phyloP scores from a whole-genome alignment of 2,113 vertebrate species.

The Ursus arctos region DNA sequence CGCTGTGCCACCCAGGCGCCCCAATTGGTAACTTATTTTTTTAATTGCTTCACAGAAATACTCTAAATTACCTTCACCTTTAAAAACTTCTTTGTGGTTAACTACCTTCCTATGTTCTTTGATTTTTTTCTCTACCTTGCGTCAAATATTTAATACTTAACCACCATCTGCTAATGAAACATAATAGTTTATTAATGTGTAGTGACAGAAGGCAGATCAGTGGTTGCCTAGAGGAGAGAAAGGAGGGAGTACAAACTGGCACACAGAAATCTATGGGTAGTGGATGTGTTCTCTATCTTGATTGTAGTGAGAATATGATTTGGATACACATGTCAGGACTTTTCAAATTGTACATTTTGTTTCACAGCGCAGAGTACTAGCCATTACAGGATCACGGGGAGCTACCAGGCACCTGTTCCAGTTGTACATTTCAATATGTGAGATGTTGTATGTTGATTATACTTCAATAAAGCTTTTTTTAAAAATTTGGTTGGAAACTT shows the following conservation, averaged over 20 bases:
- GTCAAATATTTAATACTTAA: slow-evolving; percentile 21
- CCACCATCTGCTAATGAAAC: slow-evolving; percentile 1
- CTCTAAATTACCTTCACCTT: background rate
- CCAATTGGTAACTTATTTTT: background rate
- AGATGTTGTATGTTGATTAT: background rate
- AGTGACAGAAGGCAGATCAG: background rate
- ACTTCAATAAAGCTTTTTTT: background rate
- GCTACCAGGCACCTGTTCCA: background rate
- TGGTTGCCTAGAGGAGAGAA: background rate
- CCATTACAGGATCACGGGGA: background rate
- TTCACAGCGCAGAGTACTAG: background rate
- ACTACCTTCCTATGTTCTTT: slow-evolving; percentile 1
- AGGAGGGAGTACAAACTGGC: background rate
- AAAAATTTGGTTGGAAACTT: background rate
- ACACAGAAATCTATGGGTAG: background rate
- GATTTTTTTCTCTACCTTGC: background rate
- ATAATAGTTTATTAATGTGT: background rate
- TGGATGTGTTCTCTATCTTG: background rate
- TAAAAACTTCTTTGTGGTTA: background rate
- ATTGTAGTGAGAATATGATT: background rate
- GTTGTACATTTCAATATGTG: background rate
- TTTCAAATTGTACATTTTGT: background rate
- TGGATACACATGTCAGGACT: background rate
- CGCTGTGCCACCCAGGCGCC: background rate
- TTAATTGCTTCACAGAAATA: slow-evolving; percentile 11